phyloP scores from a whole-genome alignment of 2,797 vertebrate genomes.

The Gastrophryne carolinensis region DNA sequence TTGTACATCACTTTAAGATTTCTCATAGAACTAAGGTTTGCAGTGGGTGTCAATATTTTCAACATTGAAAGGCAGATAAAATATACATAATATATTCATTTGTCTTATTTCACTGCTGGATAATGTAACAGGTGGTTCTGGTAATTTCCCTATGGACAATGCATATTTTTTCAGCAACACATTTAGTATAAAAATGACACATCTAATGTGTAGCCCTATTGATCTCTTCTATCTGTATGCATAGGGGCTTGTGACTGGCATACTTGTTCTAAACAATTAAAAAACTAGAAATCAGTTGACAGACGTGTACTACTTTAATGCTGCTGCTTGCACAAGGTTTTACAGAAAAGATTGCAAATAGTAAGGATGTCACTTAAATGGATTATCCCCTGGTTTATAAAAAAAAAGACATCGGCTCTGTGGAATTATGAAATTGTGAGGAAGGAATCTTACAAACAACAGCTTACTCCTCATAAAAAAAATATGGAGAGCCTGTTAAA shows the following conservation, averaged over 20 bases:
- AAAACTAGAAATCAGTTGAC: conserved; percentile 30
- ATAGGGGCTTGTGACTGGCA: conserved; percentile 44
- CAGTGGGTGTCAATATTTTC: conserved; percentile 42
- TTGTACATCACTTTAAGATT: conserved; percentile 24
- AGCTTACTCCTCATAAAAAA: too few species aligned
- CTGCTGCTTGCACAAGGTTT: neutral
- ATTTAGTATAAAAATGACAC: conserved; percentile 53
- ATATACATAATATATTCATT: conserved; percentile 53
- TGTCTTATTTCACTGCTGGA: conserved; percentile 47
- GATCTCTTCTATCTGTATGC: conserved; percentile 51
- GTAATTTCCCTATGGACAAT: conserved; percentile 52
- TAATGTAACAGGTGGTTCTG: conserved; percentile 49
- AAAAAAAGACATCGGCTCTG: too few species aligned
- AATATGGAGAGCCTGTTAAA: too few species aligned
- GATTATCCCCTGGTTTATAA: too few species aligned
- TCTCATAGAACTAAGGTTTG: conserved; percentile 22
- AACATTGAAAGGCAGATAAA: conserved; percentile 40
- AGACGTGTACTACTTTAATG: neutral
- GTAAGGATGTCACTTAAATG: too few species aligned
- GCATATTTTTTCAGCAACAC: conserved; percentile 49
- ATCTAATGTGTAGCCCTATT: conserved; percentile 48
- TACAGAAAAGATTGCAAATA: too few species aligned
- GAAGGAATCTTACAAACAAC: too few species aligned
- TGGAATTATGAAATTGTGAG: too few species aligned
- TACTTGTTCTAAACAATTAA: conserved; percentile 48